These are phyloP conservation scores for Macrotis lagotis DNA, from an alignment of 2,113 vertebrate species.

Conservation along the genomic window DNA sequence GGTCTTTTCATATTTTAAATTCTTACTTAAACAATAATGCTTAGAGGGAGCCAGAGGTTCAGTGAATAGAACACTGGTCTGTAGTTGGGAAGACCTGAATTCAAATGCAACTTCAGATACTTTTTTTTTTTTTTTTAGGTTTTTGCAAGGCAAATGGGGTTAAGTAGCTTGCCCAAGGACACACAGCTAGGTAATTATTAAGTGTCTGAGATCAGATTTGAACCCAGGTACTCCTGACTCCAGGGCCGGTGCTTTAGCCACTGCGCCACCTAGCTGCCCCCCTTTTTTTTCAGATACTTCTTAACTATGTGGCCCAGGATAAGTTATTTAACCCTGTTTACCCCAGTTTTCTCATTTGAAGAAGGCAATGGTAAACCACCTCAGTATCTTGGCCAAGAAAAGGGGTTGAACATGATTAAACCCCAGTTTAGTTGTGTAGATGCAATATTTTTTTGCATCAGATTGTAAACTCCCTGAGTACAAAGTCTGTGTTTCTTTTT, in stretches of 20 bases:
- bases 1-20: background rate
- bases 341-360: background rate
- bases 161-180: too few species aligned
- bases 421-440: background rate
- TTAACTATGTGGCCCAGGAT: background rate
- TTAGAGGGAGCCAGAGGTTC: background rate
- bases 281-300: background rate
- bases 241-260: too few species aligned
- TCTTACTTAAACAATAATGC: background rate
- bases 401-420: background rate
- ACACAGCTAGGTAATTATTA: too few species aligned
- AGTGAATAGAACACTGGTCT: background rate
- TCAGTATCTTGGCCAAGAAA: background rate
- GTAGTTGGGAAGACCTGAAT: background rate
- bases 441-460: background rate
- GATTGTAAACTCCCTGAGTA: background rate
- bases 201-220: too few species aligned
- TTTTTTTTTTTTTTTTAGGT: too few species aligned
- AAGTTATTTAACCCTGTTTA: background rate
- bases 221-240: too few species aligned
- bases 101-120: background rate
- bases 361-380: background rate
- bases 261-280: too few species aligned
- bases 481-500: background rate
- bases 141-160: too few species aligned